A percentile compares a stretch with the other conserved stretches of the same genome.
Evolutionary conservation across 1,140 invertebrate genomes (phyloP).

Genomic region (Drosophila rhopaloa): DNA sequence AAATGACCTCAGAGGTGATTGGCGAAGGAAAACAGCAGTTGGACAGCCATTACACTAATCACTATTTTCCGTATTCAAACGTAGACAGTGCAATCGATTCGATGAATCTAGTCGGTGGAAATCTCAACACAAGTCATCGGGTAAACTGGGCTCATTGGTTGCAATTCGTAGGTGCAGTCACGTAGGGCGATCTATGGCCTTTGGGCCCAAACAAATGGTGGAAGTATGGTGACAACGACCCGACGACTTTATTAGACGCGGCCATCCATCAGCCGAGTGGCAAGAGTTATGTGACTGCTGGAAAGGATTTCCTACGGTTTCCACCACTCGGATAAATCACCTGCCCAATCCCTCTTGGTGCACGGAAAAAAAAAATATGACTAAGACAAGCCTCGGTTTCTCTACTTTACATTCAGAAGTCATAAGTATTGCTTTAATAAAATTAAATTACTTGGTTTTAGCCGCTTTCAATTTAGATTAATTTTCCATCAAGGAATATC

Average conservation of each 20-base stretch:
- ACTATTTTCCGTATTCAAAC: conserved; percentile 28
- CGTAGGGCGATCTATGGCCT: conserved; percentile 59
- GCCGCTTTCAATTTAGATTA: too few species aligned
- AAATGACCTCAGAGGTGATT: conserved; percentile 12
- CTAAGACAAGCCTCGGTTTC: not conserved
- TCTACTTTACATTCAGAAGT: too few species aligned
- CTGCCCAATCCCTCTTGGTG: not conserved
- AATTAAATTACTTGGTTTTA: too few species aligned
- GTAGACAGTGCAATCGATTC: conserved; percentile 32
- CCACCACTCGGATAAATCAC: conserved; percentile 60
- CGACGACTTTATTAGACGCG: conserved; percentile 80
- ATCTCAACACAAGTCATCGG: conserved; percentile 1
- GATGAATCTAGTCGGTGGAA: conserved; percentile 27
- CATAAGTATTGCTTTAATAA: too few species aligned
- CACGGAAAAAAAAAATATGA: not conserved
- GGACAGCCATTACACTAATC: conserved; percentile 20
- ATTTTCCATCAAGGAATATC: too few species aligned
- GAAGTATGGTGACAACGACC: conserved; percentile 76
- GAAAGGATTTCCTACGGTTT: conserved; percentile 81
- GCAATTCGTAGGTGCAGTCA: conserved; percentile 74
- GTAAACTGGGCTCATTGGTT: conserved; percentile 51
- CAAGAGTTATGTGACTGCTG: conserved; percentile 69
- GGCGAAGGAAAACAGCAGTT: conserved; percentile 13
- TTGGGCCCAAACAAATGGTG: conserved; percentile 59
- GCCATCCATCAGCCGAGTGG: conserved; percentile 61